Evolutionary conservation across 2,113 vertebrate species (phyloP).

Genomic region (Pterocles gutturalis): DNA sequence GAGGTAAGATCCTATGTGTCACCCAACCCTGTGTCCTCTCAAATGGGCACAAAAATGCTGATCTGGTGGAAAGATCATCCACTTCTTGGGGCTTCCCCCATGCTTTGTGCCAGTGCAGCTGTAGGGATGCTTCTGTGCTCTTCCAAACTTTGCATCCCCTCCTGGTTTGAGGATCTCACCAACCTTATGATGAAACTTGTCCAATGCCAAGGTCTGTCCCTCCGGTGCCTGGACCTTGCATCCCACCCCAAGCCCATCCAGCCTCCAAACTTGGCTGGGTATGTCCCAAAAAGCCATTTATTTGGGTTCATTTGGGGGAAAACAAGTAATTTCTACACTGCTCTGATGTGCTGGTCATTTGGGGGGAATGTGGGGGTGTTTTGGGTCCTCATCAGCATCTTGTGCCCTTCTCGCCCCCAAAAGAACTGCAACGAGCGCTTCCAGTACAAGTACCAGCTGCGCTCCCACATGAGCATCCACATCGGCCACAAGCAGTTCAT

Average conservation of each 20-base stretch:
- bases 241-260: not conserved
- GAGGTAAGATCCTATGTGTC: conserved; percentile 78
- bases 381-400: not conserved
- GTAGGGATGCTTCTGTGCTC: fast-evolving
- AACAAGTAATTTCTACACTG: fast-evolving
- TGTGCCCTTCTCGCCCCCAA: fast-evolving
- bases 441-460: conserved; percentile 87
- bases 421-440: conserved; percentile 95
- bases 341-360: not conserved
- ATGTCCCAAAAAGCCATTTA: not conserved
- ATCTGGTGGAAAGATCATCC: not conserved
- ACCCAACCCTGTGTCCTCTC: fast-evolving
- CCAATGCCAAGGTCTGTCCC: not conserved
- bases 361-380: not conserved
- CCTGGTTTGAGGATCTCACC: not conserved
- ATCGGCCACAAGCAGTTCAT: conserved; percentile 88
- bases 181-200: not conserved
- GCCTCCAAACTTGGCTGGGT: not conserved
- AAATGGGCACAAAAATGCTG: fast-evolving
- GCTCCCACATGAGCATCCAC: conserved; percentile 87
- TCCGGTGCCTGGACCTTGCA: not conserved
- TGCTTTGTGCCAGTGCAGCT: not conserved
- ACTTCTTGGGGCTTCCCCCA: not conserved
- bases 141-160: not conserved
- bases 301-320: fast-evolving